These are phyloP conservation scores for Darevskia nairensis DNA, from an alignment of 2,797 vertebrate genomes.

Conservation along the genomic window DNA sequence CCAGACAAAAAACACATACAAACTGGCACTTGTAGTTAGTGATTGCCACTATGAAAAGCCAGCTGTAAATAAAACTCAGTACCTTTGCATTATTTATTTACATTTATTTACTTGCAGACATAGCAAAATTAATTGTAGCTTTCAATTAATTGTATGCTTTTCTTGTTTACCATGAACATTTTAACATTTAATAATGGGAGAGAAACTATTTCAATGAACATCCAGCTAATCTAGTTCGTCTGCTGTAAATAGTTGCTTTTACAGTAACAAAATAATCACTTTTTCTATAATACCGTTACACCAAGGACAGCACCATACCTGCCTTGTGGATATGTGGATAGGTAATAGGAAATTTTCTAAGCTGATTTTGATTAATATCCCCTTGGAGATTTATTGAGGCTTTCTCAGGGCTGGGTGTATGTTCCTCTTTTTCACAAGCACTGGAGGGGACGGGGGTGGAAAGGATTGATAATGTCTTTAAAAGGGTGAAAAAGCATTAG, in stretches of 20 bases:
- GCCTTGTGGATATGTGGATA: background rate
- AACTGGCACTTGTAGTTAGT: constrained; percentile 18
- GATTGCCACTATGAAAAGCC: background rate
- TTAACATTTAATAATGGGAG: background rate
- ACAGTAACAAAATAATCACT: background rate
- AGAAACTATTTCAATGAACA: background rate
- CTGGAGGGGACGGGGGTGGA: no score
- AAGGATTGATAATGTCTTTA: background rate
- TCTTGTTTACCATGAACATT: background rate
- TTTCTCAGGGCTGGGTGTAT: background rate
- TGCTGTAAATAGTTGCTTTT: background rate
- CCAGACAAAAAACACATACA: constrained; percentile 41
- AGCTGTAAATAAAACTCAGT: background rate
- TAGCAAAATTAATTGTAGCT: no score
- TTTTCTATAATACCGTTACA: background rate
- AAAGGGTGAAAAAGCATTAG: background rate
- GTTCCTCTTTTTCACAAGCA: background rate
- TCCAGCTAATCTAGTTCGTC: background rate
- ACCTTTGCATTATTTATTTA: background rate
- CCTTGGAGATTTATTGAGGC: background rate
- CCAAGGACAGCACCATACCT: background rate
- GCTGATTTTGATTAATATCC: background rate
- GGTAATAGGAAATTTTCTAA: background rate
- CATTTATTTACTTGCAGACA: background rate
- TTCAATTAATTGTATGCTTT: background rate